These are phyloP conservation scores for Antechinus flavipes DNA, from an alignment of 2,113 vertebrate species.

Conservation along the genomic window DNA sequence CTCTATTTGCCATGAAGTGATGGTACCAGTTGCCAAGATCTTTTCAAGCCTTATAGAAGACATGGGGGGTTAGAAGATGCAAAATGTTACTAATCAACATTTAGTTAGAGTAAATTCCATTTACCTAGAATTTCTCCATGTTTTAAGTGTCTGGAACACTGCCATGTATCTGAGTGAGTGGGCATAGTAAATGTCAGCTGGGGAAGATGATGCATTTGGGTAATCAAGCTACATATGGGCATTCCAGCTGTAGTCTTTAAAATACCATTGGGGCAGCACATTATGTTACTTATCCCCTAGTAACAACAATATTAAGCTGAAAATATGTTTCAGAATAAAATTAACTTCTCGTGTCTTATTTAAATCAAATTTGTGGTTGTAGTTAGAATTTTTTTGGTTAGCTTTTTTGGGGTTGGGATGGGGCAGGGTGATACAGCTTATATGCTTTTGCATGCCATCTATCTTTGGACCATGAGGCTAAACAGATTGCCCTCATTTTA, in stretches of 20 bases:
- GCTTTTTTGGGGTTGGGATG: neutral
- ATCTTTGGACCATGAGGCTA: neutral
- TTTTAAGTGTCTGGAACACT: neutral
- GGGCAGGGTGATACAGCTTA: neutral
- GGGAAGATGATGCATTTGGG: neutral
- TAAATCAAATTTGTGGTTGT: neutral
- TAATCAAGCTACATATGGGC: neutral
- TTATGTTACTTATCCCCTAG: neutral
- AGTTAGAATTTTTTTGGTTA: neutral
- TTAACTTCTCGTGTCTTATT: neutral
- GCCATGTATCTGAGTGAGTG: neutral
- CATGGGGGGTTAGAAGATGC: neutral
- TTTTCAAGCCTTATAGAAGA: neutral
- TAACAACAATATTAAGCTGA: neutral
- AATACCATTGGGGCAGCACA: neutral
- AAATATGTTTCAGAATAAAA: neutral
- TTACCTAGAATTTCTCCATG: neutral
- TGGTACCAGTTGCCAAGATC: neutral
- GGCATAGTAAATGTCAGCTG: neutral
- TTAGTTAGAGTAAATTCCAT: neutral
- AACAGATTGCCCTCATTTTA: neutral
- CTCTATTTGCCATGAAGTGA: neutral
- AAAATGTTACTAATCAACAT: neutral
- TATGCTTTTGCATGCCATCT: neutral
- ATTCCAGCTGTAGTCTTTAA: constrained; percentile 1